Percentiles rank a stretch among this genome's conserved stretches.
These are phyloP conservation scores for Chroicocephalus ridibundus DNA, from an alignment of 2,113 vertebrate species.

Conservation along the genomic window DNA sequence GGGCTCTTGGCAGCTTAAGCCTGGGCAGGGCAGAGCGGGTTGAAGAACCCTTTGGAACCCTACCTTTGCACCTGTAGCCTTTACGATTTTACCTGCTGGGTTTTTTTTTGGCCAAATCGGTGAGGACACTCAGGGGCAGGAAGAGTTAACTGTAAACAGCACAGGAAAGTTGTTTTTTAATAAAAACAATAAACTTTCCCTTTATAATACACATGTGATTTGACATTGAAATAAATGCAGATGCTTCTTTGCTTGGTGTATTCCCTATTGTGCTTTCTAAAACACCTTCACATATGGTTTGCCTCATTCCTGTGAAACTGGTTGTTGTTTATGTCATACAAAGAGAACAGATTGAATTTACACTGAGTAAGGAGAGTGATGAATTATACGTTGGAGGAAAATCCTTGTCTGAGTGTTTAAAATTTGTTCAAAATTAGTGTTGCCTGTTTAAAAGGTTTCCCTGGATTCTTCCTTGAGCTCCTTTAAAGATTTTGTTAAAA, in stretches of 20 bases:
- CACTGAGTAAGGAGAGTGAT: slow-evolving; percentile 67
- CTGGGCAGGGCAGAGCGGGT: neutral
- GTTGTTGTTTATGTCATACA: slow-evolving; percentile 81
- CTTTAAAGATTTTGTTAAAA: slow-evolving; percentile 8
- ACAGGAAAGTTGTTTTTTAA: slow-evolving; percentile 66
- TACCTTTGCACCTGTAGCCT: neutral
- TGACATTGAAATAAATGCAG: slow-evolving; percentile 81
- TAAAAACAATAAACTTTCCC: slow-evolving; percentile 72
- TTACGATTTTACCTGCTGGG: neutral
- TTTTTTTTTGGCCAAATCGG: neutral
- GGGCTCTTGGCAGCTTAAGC: neutral
- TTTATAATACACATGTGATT: slow-evolving; percentile 81
- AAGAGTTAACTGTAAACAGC: slow-evolving; percentile 67
- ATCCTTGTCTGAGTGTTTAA: slow-evolving; percentile 57
- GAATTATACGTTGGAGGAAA: slow-evolving; percentile 70
- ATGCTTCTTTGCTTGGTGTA: slow-evolving; percentile 78
- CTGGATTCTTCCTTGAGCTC: neutral
- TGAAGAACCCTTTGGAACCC: neutral
- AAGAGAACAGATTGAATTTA: slow-evolving; percentile 81
- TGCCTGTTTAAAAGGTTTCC: slow-evolving; percentile 35
- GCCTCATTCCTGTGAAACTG: slow-evolving; percentile 76
- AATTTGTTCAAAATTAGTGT: slow-evolving; percentile 65
- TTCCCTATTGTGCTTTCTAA: slow-evolving; percentile 81
- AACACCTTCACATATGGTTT: slow-evolving; percentile 86
- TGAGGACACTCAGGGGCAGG: neutral